Conservation (phyloP, 2,797 vertebrate species). For the Lepidocolaptes lacrymiger region DNA sequence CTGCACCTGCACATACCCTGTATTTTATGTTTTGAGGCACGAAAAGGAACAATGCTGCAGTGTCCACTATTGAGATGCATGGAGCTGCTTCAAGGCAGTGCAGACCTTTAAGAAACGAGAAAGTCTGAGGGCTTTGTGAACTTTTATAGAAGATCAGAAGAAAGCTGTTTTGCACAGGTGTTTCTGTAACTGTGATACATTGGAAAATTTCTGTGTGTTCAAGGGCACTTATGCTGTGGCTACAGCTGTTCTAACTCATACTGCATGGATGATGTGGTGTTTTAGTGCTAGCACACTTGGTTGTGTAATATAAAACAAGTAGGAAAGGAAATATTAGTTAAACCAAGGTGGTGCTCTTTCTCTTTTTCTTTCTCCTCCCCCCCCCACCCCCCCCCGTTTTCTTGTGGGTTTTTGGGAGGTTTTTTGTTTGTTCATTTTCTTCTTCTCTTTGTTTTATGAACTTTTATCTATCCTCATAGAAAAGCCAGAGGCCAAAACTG, state of each 20-base stretch:
- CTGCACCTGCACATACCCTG: slow-evolving; percentile 54
- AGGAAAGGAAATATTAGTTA: slow-evolving; percentile 28
- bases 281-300: slow-evolving; percentile 54
- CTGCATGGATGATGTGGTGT: slow-evolving; percentile 13
- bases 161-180: slow-evolving; percentile 79
- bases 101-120: slow-evolving; percentile 65
- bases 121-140: slow-evolving; percentile 68
- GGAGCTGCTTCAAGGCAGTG: slow-evolving; percentile 63
- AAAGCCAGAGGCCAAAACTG: not conserved
- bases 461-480: not conserved
- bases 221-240: slow-evolving; percentile 42
- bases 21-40: slow-evolving; percentile 55
- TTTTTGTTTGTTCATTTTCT: too few species aligned
- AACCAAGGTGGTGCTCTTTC: not conserved
- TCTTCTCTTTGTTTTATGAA: not conserved
- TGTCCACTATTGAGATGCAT: slow-evolving; percentile 46
- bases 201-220: slow-evolving; percentile 72
- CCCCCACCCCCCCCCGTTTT: too few species aligned
- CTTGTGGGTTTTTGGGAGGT: too few species aligned
- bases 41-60: slow-evolving; percentile 51
- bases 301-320: slow-evolving; percentile 49
- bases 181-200: slow-evolving; percentile 73
- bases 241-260: slow-evolving; percentile 75
- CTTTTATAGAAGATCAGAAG: slow-evolving; percentile 76
- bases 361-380: not conserved